Evolutionary conservation across 2,797 vertebrate genomes (phyloP), one percentile per base, ranked within the genome.

Genomic region (Loriculus beryllinus): DNA sequence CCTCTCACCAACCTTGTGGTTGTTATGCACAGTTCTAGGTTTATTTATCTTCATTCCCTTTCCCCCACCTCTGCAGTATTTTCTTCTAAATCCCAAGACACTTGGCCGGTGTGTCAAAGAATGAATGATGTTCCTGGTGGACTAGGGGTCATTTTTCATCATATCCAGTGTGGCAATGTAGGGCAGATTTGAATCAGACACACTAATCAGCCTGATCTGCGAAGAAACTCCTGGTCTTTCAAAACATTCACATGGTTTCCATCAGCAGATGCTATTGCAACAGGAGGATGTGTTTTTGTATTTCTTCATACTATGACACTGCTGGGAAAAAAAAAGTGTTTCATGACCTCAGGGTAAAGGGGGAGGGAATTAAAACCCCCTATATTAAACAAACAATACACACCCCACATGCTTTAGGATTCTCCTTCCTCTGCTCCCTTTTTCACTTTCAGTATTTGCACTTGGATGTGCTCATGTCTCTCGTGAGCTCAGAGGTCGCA

Each of bases 191-290:
- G 56, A 70, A 14, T 39, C 86, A 96, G 71, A 88, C 42, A 17
- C 64, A 51, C 54, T 81, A 63, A 93, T 95, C 83, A 28, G 45
- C 4, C 72, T 63, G 49, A 94, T 88, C 95, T 81, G 65, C 95
- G 95, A 95, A 78, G 96, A 96, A 96, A 95, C 78, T 59, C 68
- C 40, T 0, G 17, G 40, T 78, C 90, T 95, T 94, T 96, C 95
- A 84, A 94, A 96, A 92, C 67, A 83, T n/a, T 69, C 86, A 88
- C 76, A 8, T 90, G 88, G 56, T 93, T 95, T 91, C 90, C 67
- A 80, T 29, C 71, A 95, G 22, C 74, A 82, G 87, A 86, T 88
- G 40, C 23, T 23, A 67, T 92, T 96, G 91, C 95, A 93, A 96
- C 78, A 93, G 74, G 28, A 43, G n/a, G 60, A 25, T 22, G 48